Base-by-base conservation (phyloP, 2,888 invertebrate species). In the Osedax fenrisi region DNA sequence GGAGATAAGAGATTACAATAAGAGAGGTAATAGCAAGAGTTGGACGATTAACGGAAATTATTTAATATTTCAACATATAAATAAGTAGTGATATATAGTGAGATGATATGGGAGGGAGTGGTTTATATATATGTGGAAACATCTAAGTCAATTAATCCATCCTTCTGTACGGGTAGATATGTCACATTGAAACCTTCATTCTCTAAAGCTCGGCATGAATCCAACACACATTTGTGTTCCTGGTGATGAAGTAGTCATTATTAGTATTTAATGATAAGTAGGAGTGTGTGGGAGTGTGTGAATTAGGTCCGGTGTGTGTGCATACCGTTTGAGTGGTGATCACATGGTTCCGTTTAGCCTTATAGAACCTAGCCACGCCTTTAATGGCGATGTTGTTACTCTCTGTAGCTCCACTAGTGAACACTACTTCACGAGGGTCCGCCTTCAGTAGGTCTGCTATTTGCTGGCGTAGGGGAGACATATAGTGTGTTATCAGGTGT, bases 171-270 rank as follows among this genome's bases (percentile, higher is more conserved):
- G 22, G 97, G 94, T 75, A 99, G 86, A 85, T 98, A 99, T 2
- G 97, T 97, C 0, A 98, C 89, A 81, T 89, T 89, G 83, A 93
- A 97, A 3, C 95, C 97, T 86, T 97, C 96, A 17, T 89, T 90
- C 87, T 98, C 94, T 77, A 98, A 85, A 17, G 90, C 91, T 79
- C 98, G 89, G 82, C 98, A 97, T 0, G 97, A 97, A 86, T 98
- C 98, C 80, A 98, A 85, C 17, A 98, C 97, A 87, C 98, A 98
- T 86, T 99, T 98, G 86, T 98, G 98, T 86, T 99, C 97, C 93
- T 94, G 82, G 67, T 84, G 84, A 21, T 13, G 10, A 10, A 10
- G 64, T 41, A 10, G 17, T 41, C 41, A 13, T 10, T 10, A n/a
- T 64, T 64, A 13, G 5, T 64, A 64, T 64, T n/a, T 41, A 41